A percentile compares a stretch with the other conserved stretches of the same genome.
These are phyloP conservation scores for Illadopsis cleaveri DNA, from an alignment of 2,113 vertebrate species.

Conservation along the genomic window DNA sequence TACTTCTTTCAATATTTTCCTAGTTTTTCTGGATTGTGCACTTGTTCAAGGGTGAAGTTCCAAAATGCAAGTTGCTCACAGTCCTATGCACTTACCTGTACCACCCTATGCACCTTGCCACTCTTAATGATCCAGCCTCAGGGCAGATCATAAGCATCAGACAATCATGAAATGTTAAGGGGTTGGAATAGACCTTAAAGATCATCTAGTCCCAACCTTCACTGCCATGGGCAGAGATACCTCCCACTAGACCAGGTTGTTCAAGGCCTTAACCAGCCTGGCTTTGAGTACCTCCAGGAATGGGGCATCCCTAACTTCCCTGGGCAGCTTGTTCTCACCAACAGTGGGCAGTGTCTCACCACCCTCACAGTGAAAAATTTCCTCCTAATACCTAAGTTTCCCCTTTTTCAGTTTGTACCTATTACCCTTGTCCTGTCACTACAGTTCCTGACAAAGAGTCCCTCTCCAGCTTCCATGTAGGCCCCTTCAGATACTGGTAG, in stretches of 20 bases:
- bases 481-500: not conserved
- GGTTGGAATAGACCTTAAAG: not conserved
- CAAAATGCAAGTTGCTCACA: not conserved
- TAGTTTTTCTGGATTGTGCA: not conserved
- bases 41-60: not conserved
- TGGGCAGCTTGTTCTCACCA: not conserved
- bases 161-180: not conserved
- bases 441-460: not conserved
- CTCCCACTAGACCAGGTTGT: not conserved
- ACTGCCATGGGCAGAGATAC: not conserved
- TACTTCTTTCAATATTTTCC: not conserved
- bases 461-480: not conserved
- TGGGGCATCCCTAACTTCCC: not conserved
- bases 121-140: not conserved
- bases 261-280: not conserved
- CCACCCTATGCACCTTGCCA: not conserved
- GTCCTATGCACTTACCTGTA: not conserved
- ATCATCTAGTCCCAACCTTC: not conserved
- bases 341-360: not conserved
- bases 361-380: not conserved
- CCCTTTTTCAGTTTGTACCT: not conserved
- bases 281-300: not conserved
- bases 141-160: not conserved
- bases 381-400: not conserved
- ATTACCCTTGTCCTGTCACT: not conserved